Evolutionary conservation across 2,113 vertebrate genomes (phyloP), one percentile per base, ranked within the genome.

Genomic region (Spea multiplicata): DNA sequence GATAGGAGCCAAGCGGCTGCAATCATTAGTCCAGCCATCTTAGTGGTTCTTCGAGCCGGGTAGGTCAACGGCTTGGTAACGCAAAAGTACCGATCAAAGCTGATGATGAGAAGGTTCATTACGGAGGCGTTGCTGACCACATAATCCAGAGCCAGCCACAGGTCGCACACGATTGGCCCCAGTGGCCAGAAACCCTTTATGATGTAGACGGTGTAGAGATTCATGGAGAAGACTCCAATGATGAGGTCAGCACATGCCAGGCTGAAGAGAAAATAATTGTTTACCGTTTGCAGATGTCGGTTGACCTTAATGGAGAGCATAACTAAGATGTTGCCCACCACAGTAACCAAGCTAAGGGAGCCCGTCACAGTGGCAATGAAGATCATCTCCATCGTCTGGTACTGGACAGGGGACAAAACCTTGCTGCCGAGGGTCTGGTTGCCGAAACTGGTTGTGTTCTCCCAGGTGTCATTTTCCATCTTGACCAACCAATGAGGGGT

Each of bases 251-350:
- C 97, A 0, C 97, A 99, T 0, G 97, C 97, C 83, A 99, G 85
- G 78, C 96, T 98, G 87, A 99, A 99, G 44, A 99, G 88, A 84
- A 99, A 99, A 73, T 99, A 99, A 88, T 99, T 99, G 88, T 99
- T 99, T 85, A 99, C 95, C 0, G 97, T 99, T 87, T 99, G 96
- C 71, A 99, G 89, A 86, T 99, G 97, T 49, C 97, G 93, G 88
- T 99, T 99, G 30, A 99, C 97, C 87, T 99, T 99, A 88, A 99
- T 99, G 81, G 97, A 99, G 12, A 99, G 90, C 97, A 99, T 99
- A 83, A 99, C 97, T 78, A 99, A 86, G 86, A 99, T 95, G 83
- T 99, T 99, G 71, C 97, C 97, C 16, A 96, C 96, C 3, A 99
- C 95, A 0, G 97, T 99, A 87, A 99, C 96, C 1, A 99, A 95